Evolutionary conservation across 1,140 invertebrate species (phyloP).

Genomic region (Thaumetopoea pityocampa): DNA sequence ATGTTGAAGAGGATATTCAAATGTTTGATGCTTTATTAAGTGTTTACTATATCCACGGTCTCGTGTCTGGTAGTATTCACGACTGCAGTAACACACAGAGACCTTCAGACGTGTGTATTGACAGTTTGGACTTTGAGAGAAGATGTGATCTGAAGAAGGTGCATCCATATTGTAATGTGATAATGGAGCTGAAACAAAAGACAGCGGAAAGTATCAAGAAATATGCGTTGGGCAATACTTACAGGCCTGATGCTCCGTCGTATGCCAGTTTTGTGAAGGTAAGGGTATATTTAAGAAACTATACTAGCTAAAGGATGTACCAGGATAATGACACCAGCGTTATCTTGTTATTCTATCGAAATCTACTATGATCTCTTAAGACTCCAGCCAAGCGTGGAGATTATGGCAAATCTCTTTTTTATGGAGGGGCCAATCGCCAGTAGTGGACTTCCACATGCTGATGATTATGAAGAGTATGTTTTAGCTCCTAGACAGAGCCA

Average conservation of each 20-base stretch:
- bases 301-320: no score
- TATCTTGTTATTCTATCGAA: no score
- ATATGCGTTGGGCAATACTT: conserved; percentile 60
- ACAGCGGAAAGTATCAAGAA: conserved; percentile 45
- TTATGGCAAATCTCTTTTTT: no score
- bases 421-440: no score
- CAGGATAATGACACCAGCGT: no score
- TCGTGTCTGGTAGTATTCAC: conserved; percentile 50
- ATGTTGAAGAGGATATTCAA: conserved; percentile 79
- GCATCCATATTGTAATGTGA: conserved; percentile 52
- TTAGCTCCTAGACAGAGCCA: no score
- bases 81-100: conserved; percentile 37
- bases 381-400: no score
- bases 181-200: conserved; percentile 43
- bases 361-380: no score
- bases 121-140: conserved; percentile 34
- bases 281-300: no score
- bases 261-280: conserved; percentile 64
- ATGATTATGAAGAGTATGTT: no score
- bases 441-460: no score
- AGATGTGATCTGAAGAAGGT: conserved; percentile 37
- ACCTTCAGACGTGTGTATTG: conserved; percentile 31
- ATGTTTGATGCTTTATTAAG: conserved; percentile 56
- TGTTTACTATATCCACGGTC: conserved; percentile 56
- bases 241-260: conserved; percentile 52